Conservation (phyloP, 2,888 invertebrate genomes). For the Apomyelois bistriatella region DNA sequence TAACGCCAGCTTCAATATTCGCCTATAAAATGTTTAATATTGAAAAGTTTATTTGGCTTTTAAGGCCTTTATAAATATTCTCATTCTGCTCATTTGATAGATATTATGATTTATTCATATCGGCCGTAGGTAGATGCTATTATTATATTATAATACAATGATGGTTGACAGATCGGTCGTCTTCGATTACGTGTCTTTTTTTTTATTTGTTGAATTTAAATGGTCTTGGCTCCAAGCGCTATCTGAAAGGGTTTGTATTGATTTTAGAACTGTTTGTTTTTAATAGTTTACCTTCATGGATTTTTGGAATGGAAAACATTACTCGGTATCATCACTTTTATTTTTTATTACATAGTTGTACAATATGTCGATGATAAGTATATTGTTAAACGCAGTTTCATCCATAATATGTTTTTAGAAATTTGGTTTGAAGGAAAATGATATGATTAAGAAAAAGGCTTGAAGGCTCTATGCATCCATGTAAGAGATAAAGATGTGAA, state of each 20-base stretch:
- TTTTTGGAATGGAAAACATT: slow-evolving; percentile 35
- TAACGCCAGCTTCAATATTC: too few species aligned
- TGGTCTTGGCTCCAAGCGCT: slow-evolving; percentile 57
- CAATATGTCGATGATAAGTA: too few species aligned
- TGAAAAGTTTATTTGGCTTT: too few species aligned
- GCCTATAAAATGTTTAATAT: too few species aligned
- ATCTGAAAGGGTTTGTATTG: slow-evolving; percentile 73
- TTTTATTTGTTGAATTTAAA: slow-evolving; percentile 57
- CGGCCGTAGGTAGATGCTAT: slow-evolving; percentile 36
- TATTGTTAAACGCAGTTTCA: too few species aligned
- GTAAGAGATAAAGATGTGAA: too few species aligned
- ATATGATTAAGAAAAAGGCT: too few species aligned
- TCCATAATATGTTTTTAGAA: too few species aligned
- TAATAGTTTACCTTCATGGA: slow-evolving; percentile 58
- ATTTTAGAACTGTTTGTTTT: slow-evolving; percentile 69
- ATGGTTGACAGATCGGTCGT: slow-evolving; percentile 68
- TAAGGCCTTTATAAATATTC: not conserved
- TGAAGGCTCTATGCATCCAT: too few species aligned
- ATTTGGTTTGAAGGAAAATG: too few species aligned
- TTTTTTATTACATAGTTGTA: not conserved
- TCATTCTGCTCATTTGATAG: slow-evolving; percentile 17
- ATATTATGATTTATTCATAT: slow-evolving; percentile 50
- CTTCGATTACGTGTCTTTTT: slow-evolving; percentile 51
- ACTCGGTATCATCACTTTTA: slow-evolving; percentile 9
- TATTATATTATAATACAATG: slow-evolving; percentile 64